phyloP scores from a whole-genome alignment of 2,113 vertebrate species.

The Microcebus ravelobensis region DNA sequence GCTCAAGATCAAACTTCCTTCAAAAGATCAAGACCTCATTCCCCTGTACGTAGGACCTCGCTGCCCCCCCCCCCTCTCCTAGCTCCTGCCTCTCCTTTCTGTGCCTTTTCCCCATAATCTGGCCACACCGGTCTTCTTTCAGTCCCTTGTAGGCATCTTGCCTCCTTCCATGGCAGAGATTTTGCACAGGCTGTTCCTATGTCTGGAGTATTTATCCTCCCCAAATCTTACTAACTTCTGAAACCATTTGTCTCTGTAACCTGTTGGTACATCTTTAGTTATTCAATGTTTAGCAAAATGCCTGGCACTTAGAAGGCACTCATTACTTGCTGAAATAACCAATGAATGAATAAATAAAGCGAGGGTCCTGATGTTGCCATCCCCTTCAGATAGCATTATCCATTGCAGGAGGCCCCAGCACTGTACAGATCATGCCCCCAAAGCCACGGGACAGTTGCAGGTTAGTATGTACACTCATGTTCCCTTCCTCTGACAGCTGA shows the following conservation, averaged over 20 bases:
- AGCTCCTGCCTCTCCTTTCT: not conserved
- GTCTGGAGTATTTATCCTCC: not conserved
- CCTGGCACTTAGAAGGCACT: not conserved
- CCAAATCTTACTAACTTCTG: not conserved
- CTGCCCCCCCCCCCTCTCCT: not conserved
- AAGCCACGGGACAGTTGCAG: not conserved
- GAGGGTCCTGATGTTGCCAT: not conserved
- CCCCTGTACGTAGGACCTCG: rapidly evolving
- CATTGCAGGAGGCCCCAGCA: not conserved
- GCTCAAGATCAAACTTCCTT: not conserved
- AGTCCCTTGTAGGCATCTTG: not conserved
- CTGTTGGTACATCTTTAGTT: not conserved
- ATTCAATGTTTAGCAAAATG: not conserved
- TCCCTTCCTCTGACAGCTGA: not conserved
- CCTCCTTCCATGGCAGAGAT: not conserved
- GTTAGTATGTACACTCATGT: not conserved
- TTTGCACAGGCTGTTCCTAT: not conserved
- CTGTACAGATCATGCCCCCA: not conserved
- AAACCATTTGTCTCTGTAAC: not conserved
- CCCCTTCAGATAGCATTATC: not conserved
- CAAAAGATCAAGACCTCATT: no score
- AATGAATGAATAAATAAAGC: not conserved
- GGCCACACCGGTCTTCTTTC: not conserved
- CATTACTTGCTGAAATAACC: not conserved
- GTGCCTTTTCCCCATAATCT: not conserved